Evolutionary conservation across 2,113 vertebrate species (phyloP), one percentile per base, ranked within the genome.

Genomic region (Condylura cristata): DNA sequence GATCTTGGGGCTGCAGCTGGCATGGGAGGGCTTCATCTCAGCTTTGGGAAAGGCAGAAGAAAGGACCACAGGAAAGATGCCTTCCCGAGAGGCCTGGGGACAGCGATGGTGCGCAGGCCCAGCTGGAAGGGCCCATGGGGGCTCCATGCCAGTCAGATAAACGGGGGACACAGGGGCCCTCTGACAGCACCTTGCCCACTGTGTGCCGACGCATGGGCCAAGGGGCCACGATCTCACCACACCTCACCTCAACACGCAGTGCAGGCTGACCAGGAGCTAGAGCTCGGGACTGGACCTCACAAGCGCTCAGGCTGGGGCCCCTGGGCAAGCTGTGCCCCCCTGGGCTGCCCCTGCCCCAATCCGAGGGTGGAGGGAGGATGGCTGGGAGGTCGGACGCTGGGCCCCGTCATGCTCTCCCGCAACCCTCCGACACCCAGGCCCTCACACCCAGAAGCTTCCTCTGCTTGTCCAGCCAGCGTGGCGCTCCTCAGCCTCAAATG

Each of bases 81-180:
- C 30, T 58, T 28, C 37, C 60, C 8, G 61, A 32, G 41, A 22
- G 6, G 2, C 13, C 7, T 0, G 8, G 26, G 3, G 58, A 20
- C 5, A 11, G 11, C 4, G 13, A 10, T 13, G 17, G 46, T 37
- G 44, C 66, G 37, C 58, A 37, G 56, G 22, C 56, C 37, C 16
- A 14, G 83, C 41, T 11, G 39, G 4, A 5, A 22, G 30, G 34
- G 12, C n/a, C n/a, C n/a, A n/a, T 1, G 17, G 41, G 46, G 46
- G 37, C 74, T 63, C 41, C 3, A 2, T 3, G 18, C 14, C 26
- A 28, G 44, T 41, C n/a, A 32, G 48, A n/a, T 3, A 39, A 37
- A 81, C 65, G 1, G 4, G 5, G 0, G 0, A 20, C 5, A 5
- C 48, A n/a, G 66, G 46, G 14, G 0, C 0, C 82, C 65, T 26